Conservation (phyloP, 2,888 invertebrate species). For the Metellina segmentata region DNA sequence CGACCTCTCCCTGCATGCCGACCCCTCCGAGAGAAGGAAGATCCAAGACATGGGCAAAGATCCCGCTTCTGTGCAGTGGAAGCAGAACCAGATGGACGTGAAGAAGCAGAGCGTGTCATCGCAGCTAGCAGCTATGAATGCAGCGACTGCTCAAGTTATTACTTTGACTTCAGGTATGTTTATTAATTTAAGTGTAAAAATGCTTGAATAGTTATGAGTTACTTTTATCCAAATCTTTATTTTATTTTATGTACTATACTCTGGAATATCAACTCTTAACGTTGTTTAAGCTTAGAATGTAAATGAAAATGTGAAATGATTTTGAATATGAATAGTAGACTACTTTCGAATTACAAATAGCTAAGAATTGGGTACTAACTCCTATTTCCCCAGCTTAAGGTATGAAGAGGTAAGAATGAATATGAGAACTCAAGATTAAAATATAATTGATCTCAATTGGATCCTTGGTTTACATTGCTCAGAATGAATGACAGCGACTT, state of each 20-base stretch:
- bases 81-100: conserved; percentile 95
- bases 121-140: conserved; percentile 99
- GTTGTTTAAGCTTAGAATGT: too few relatives aligned
- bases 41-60: conserved; percentile 90
- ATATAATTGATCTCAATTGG: too few relatives aligned
- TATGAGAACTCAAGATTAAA: too few relatives aligned
- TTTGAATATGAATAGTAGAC: too few relatives aligned
- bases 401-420: too few relatives aligned
- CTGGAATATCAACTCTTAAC: background rate
- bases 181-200: background rate
- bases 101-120: conserved; percentile 97
- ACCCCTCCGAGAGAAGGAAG: conserved; percentile 85
- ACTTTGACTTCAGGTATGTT: conserved; percentile 88
- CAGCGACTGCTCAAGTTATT: conserved; percentile 98
- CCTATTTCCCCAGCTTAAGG: too few relatives aligned
- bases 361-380: too few relatives aligned
- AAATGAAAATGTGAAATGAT: too few relatives aligned
- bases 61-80: conserved; percentile 93
- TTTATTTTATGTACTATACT: background rate
- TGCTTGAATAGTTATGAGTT: background rate
- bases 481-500: too few relatives aligned
- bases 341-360: too few relatives aligned
- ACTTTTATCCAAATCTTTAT: too few relatives aligned
- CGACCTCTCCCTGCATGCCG: conserved; percentile 84
- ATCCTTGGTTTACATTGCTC: too few relatives aligned